Evolutionary conservation across 2,113 vertebrate genomes (phyloP), one percentile per base, ranked within the genome.

Genomic region (Caranx ignobilis): DNA sequence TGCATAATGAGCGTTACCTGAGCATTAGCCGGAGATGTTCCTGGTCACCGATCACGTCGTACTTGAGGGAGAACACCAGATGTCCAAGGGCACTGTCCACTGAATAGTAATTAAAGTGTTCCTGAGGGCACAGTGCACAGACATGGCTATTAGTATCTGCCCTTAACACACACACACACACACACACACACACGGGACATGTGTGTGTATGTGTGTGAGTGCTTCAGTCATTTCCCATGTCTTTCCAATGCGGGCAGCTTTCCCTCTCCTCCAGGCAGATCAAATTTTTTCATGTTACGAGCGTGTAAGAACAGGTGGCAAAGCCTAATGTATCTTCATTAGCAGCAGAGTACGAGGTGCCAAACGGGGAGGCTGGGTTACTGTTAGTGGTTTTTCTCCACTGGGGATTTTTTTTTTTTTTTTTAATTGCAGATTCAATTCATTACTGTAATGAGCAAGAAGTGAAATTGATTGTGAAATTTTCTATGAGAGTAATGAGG

Each of bases 61-160:
- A 99, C 92, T 98, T 98, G 91, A 99, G 91, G 0, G 98, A 99
- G 94, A 99, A 99, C 68, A 99, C 96, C 18, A 99, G 96, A 89
- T 99, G 97, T 73, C 98, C 98, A 9, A 99, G 94, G 0, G 94
- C 95, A 0, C 93, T 82, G 93, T 99, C 98, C 93, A 97, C 90
- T 26, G 97, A 97, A 94, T 99, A 99, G 95, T 98, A 99, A 92
- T 98, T 98, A 94, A 99, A 99, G 91, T 99, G 98, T 80, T 99
- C 98, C 98, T 99, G 90, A 75, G 82, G 93, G 81, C 83, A 88
- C 64, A 90, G 72, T 35, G 85, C 66, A 86, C 45, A 69, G 82
- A 77, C 19, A 82, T 18, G 39, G 37, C 26, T 68, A 76, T 93
- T 85, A 88, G 61, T 82, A 56, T 76, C 43, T 48, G 69, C 71